Conservation (phyloP, 2,888 invertebrate genomes). For the Caradrina clavipalpis region DNA sequence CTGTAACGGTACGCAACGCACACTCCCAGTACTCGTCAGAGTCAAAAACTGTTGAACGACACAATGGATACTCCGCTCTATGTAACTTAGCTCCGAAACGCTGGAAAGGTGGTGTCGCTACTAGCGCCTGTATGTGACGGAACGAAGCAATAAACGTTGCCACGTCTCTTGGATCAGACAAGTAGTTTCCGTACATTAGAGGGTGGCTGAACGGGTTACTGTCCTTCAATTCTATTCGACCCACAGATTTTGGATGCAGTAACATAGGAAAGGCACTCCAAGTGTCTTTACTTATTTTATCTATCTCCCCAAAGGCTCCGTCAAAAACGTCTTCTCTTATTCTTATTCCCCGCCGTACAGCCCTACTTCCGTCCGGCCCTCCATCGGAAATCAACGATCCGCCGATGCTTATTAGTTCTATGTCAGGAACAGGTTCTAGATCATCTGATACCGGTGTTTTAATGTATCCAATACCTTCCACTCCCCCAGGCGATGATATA, state of each 20-base stretch:
- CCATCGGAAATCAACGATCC: conserved; percentile 92
- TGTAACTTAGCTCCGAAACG: conserved; percentile 89
- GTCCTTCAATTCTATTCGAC: conserved; percentile 92
- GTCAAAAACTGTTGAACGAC: conserved; percentile 85
- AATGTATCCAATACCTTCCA: conserved; percentile 92
- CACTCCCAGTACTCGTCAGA: conserved; percentile 94
- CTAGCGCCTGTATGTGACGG: conserved; percentile 91
- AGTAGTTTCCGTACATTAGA: conserved; percentile 95
- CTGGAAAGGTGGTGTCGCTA: conserved; percentile 91
- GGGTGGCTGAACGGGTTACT: conserved; percentile 94
- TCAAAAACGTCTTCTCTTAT: conserved; percentile 90
- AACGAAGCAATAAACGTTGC: conserved; percentile 92
- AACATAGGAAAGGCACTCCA: conserved; percentile 93
- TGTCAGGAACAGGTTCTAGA: conserved; percentile 92
- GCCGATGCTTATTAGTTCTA: conserved; percentile 92
- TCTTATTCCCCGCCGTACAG: conserved; percentile 89
- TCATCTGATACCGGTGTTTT: conserved; percentile 91
- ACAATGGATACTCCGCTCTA: conserved; percentile 89
- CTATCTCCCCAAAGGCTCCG: conserved; percentile 89
- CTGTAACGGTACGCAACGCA: conserved; percentile 91
- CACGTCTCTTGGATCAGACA: conserved; percentile 92
- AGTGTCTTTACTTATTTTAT: conserved; percentile 85
- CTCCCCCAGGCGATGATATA: conserved; percentile 91
- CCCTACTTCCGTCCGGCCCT: conserved; percentile 80
- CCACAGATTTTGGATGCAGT: conserved; percentile 94